Conservation (phyloP, 2,113 vertebrate genomes). For the Anguilla japonica region DNA sequence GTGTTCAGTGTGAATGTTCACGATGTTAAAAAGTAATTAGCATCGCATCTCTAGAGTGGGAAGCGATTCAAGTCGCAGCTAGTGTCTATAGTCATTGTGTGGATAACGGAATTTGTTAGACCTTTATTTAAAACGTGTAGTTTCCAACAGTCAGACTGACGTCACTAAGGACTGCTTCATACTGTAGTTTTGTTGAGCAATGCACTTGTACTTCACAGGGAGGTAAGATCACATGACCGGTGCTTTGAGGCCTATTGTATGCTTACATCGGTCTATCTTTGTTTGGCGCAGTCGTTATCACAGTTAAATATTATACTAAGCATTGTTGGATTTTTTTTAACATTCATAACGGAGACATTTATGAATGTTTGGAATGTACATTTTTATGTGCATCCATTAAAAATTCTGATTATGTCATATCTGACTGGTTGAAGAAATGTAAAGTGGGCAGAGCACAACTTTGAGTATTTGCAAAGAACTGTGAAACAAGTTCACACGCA, state of each 20-base stretch:
- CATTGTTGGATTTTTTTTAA: not conserved
- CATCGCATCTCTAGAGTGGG: not conserved
- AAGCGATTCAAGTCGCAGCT: not conserved
- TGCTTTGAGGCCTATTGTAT: not conserved
- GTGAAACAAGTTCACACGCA: too few species aligned
- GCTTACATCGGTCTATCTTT: not conserved
- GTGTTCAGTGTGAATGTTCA: not conserved
- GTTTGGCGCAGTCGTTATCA: not conserved
- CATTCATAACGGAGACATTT: not conserved
- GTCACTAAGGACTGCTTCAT: not conserved
- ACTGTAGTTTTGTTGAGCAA: not conserved
- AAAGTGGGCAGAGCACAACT: too few species aligned
- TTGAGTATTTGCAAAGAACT: too few species aligned
- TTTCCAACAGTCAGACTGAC: not conserved
- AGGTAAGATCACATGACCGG: not conserved
- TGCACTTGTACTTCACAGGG: not conserved
- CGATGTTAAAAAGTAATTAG: not conserved
- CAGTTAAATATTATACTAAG: not conserved
- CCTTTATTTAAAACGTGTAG: not conserved
- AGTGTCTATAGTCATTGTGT: not conserved
- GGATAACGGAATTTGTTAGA: not conserved
- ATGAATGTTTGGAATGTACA: not conserved
- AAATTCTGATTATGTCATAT: not conserved
- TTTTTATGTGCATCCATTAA: not conserved
- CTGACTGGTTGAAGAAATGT: not conserved